These are phyloP conservation scores for Agrochola macilenta DNA, from an alignment of 2,888 invertebrate genomes.

Conservation along the genomic window DNA sequence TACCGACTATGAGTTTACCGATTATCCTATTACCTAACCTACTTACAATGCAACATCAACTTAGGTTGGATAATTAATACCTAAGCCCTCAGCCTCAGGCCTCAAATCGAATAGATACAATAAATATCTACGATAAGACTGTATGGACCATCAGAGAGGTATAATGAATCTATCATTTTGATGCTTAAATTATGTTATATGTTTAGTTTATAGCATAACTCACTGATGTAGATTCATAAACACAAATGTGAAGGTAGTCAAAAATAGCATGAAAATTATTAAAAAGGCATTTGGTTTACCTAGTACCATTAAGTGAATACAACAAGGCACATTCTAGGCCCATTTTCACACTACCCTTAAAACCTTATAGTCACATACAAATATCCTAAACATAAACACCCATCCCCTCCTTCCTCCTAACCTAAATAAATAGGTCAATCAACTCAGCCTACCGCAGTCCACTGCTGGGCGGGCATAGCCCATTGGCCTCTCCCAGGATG, in stretches of 20 bases:
- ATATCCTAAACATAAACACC: neutral
- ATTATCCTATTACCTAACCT: neutral
- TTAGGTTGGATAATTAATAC: neutral
- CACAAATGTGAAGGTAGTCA: neutral
- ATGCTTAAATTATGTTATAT: neutral
- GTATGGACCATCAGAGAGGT: neutral
- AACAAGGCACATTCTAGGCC: neutral
- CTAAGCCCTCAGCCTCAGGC: neutral
- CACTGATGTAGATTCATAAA: neutral
- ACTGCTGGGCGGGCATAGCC: too few species aligned
- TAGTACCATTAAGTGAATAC: neutral
- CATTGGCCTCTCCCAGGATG: too few species aligned
- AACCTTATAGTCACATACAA: neutral
- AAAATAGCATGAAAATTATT: neutral
- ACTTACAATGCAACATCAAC: neutral
- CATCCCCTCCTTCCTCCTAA: neutral
- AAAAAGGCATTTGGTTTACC: neutral
- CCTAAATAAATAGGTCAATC: neutral
- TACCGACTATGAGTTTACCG: slow-evolving; percentile 13
- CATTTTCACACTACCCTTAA: neutral
- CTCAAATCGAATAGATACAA: neutral
- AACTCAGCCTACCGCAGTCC: neutral
- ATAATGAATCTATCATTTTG: neutral
- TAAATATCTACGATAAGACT: neutral
- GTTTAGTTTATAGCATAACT: too few species aligned